A percentile compares a stretch with the other conserved stretches of the same genome.
These are phyloP conservation scores for Onychorhynchus coronatus DNA, from an alignment of 2,113 vertebrate genomes.

Conservation along the genomic window DNA sequence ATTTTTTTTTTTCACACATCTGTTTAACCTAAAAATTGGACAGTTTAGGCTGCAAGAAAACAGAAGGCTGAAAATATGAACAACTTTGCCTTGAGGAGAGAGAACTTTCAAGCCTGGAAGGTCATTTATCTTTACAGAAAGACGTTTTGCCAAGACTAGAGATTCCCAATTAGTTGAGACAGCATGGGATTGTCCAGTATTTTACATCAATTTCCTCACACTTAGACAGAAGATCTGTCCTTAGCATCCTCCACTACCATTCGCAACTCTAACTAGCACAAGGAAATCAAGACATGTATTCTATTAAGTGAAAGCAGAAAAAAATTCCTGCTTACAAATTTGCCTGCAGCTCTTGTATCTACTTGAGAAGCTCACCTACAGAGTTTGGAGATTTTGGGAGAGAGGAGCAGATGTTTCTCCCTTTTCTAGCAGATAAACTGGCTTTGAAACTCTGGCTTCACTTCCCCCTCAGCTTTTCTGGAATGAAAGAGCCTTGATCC, in stretches of 20 bases:
- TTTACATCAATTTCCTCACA: neutral
- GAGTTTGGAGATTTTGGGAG: neutral
- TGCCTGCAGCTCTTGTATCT: neutral
- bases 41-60: constrained; percentile 3
- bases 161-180: neutral
- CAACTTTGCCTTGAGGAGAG: neutral
- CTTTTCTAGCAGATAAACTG: neutral
- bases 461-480: neutral
- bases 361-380: neutral
- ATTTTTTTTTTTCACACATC: constrained; percentile 30
- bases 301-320: neutral
- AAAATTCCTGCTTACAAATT: neutral
- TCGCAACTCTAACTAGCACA: neutral
- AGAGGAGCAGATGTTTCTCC: neutral
- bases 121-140: neutral
- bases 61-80: neutral
- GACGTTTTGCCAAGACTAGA: neutral
- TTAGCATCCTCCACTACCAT: neutral
- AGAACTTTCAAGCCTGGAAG: neutral
- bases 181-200: neutral
- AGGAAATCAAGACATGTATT: neutral
- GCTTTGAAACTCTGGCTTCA: neutral
- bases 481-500: neutral
- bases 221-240: neutral
- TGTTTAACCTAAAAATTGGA: constrained; percentile 44